phyloP scores from a whole-genome alignment of 2,888 invertebrate species.

The Ypsolopha sequella region DNA sequence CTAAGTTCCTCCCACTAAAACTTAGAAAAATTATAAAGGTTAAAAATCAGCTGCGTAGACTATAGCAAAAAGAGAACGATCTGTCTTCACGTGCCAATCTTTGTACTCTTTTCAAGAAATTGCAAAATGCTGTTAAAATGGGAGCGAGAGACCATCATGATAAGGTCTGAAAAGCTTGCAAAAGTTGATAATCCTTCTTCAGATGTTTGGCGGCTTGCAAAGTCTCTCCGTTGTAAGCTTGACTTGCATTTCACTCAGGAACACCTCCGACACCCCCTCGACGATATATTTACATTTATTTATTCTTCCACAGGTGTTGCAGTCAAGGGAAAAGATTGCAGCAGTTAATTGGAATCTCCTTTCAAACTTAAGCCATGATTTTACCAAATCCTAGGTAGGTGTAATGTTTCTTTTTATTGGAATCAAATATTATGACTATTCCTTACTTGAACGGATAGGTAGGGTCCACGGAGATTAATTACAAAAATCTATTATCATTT shows the following conservation, averaged over 20 bases:
- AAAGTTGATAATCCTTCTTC: too few species aligned
- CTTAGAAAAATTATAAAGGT: too few species aligned
- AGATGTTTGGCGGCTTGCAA: too few species aligned
- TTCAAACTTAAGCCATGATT: constrained; percentile 38
- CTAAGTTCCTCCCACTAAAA: too few species aligned
- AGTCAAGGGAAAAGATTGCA: constrained; percentile 8
- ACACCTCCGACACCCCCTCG: neutral
- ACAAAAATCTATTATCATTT: neutral
- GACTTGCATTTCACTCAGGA: constrained; percentile 2
- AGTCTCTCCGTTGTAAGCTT: too few species aligned
- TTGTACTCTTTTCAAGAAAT: too few species aligned
- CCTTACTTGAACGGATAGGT: neutral
- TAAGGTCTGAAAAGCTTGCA: neutral
- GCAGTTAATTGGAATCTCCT: constrained; percentile 34
- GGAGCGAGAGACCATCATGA: too few species aligned
- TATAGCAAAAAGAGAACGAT: too few species aligned
- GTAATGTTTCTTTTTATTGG: constrained; percentile 24
- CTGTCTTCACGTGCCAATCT: too few species aligned
- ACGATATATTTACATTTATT: constrained; percentile 4
- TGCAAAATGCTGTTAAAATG: too few species aligned
- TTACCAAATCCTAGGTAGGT: constrained; percentile 44
- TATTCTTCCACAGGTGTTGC: constrained; percentile 21
- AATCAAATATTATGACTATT: constrained; percentile 36
- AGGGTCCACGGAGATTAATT: neutral
- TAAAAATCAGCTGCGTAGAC: too few species aligned